Conservation (phyloP, 1,140 invertebrate genomes). For the Drosophila parvula region DNA sequence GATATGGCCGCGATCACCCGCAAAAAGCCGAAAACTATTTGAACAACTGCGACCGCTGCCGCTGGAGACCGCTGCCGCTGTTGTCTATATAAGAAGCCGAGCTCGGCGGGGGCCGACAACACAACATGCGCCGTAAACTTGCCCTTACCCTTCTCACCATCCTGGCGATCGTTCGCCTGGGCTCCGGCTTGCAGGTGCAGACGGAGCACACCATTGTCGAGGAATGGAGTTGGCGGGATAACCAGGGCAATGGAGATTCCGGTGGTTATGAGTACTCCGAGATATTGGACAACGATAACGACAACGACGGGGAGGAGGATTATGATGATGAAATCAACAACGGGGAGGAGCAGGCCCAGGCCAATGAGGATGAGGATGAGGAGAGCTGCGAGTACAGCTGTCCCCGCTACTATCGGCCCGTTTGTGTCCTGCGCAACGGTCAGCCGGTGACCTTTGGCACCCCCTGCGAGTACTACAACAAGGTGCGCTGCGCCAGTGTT, state of each 20-base stretch:
- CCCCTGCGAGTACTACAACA: slow-evolving; percentile 65
- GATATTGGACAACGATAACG: neutral
- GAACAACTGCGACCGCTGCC: slow-evolving; percentile 34
- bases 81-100: slow-evolving; percentile 44
- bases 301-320: neutral
- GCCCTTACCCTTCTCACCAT: neutral
- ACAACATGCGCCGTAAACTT: slow-evolving; percentile 39
- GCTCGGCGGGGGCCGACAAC: neutral
- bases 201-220: slow-evolving; percentile 28
- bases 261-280: slow-evolving; percentile 13
- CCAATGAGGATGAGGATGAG: slow-evolving; percentile 35
- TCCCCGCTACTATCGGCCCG: slow-evolving; percentile 65
- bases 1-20: no score
- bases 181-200: neutral
- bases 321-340: slow-evolving; percentile 10
- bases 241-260: slow-evolving; percentile 1
- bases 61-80: neutral
- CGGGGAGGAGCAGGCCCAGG: neutral
- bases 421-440: slow-evolving; percentile 55
- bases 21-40: slow-evolving; percentile 37
- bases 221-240: slow-evolving; percentile 34
- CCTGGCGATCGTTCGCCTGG: slow-evolving; percentile 4
- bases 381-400: slow-evolving; percentile 65
- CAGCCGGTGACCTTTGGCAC: slow-evolving; percentile 56
- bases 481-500: slow-evolving; percentile 59